Conservation (phyloP, 1,140 invertebrate genomes). For the Apis florea region DNA sequence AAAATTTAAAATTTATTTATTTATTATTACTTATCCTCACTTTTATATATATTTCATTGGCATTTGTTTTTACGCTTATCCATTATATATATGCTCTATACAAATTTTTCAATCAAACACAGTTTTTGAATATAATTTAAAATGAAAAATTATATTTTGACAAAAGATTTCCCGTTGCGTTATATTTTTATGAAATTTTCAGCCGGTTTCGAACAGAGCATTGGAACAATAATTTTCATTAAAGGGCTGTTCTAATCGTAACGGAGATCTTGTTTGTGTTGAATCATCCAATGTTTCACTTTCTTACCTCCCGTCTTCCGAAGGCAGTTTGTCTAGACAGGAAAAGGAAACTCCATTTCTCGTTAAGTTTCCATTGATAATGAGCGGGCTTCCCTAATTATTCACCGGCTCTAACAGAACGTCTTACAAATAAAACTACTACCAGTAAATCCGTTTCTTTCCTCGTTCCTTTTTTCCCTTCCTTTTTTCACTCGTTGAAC, state of each 20-base stretch:
- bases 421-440: slow-evolving; percentile 43
- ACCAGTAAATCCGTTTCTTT: slow-evolving; percentile 27
- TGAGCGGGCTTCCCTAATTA: slow-evolving; percentile 56
- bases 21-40: too few relatives aligned
- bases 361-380: slow-evolving; percentile 58
- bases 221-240: slow-evolving; percentile 4
- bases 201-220: too few relatives aligned
- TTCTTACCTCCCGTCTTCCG: slow-evolving; percentile 3
- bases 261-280: neutral
- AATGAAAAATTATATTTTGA: too few relatives aligned
- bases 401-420: slow-evolving; percentile 23
- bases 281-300: slow-evolving; percentile 40
- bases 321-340: slow-evolving; percentile 59
- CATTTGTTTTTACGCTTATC: too few relatives aligned
- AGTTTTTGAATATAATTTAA: too few relatives aligned
- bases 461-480: neutral
- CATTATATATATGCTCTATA: too few relatives aligned
- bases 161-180: neutral
- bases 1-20: too few relatives aligned
- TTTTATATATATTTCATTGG: too few relatives aligned
- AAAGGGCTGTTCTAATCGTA: slow-evolving; percentile 12
- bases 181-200: too few relatives aligned
- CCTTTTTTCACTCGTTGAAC: neutral
- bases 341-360: slow-evolving; percentile 52
- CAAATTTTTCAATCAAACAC: too few relatives aligned